Evolutionary conservation across 2,888 invertebrate species (phyloP), one percentile per base, ranked within the genome.

Genomic region (Exocentrus adspersus): DNA sequence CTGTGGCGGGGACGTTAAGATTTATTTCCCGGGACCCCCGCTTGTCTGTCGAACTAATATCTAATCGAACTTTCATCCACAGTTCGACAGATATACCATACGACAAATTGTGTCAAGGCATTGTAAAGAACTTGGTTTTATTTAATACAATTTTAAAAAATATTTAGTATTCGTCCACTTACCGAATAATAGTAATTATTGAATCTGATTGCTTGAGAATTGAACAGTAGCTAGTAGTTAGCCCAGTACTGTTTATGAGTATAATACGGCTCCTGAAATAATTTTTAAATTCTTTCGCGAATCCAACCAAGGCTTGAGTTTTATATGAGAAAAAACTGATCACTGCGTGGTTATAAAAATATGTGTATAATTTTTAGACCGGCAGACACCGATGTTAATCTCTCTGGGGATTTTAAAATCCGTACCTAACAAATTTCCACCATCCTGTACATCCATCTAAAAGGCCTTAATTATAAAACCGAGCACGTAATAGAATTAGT

Each of bases 11-110:
- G 60, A 60, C 45, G 62, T 46, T 51, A 60, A 66, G 67, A 70
- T 70, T 70, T 68, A 69, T 71, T 65, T 67, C 69, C 68, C 51
- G 52, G 59, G 58, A 41, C 65, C 51, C 53, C 45, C 60, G 37
- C 52, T 46, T 57, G 54, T 62, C 64, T 57, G 46, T 58, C 46
- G 57, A 46, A 57, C 58, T 59, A 52, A 59, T 63, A 53, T 45
- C 64, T 61, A 61, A 65, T 62, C 64, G 66, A 64, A 69, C 46
- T 43, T 43, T 19, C n/a, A 16, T 28, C 43, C 24, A 17, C 21
- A 20, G 28, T 19, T 54, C 43, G 37, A 46, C 51, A 21, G 48
- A 61, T 57, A 45, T 42, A 32, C 37, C 17, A 17, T 45, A 30
- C 50, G 19, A 50, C 50, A 45, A 12, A 51, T 37, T 32, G n/a